Conservation (phyloP, 2,888 invertebrate genomes). For the Troilus luridus region DNA sequence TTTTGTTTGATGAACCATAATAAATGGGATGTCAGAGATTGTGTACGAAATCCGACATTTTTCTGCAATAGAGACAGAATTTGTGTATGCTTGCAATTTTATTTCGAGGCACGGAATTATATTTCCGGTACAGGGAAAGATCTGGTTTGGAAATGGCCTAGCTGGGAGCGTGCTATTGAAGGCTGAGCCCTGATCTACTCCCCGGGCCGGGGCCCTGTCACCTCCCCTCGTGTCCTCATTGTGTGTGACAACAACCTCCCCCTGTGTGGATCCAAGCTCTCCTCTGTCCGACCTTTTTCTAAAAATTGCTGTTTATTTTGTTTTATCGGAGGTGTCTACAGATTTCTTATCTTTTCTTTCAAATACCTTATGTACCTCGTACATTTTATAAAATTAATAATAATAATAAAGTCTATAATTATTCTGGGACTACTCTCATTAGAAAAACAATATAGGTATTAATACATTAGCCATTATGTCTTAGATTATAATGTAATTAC, state of each 20-base stretch:
- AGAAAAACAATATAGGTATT: no score
- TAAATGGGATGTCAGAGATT: neutral
- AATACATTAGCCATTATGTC: no score
- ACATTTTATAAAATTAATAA: neutral
- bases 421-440: no score
- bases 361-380: neutral
- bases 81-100: neutral
- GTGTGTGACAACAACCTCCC: slow-evolving; percentile 15
- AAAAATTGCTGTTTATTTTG: slow-evolving; percentile 41
- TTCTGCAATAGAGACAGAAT: no score
- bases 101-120: neutral
- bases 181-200: slow-evolving; percentile 1
- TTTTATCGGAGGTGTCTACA: neutral
- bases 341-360: neutral
- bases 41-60: no score
- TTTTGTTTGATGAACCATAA: no score
- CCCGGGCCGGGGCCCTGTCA: neutral
- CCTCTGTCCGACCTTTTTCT: slow-evolving; percentile 27
- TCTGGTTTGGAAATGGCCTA: slow-evolving; percentile 25
- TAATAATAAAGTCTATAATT: no score
- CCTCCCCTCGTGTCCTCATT: slow-evolving; percentile 6
- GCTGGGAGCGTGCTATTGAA: neutral
- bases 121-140: slow-evolving; percentile 1
- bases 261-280: neutral
- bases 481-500: no score